Percentiles rank a stretch among this genome's conserved stretches.
These are phyloP conservation scores for Chroicocephalus ridibundus DNA, from an alignment of 2,113 vertebrate species.

Conservation along the genomic window DNA sequence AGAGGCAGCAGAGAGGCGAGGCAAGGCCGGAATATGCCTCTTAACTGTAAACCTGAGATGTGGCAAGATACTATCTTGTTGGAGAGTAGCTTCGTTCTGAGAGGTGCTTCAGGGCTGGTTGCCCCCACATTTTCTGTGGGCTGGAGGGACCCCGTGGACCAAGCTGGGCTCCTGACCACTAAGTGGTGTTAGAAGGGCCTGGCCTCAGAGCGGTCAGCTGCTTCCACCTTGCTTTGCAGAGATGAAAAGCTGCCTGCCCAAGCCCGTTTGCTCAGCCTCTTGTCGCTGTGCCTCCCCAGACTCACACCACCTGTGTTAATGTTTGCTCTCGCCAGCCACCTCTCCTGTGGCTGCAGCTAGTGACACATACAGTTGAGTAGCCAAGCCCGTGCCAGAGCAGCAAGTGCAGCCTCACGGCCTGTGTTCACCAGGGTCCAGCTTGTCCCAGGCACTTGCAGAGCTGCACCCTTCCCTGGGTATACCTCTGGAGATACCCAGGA, in stretches of 20 bases:
- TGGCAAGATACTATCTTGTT: accelerated
- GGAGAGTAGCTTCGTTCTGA: background rate
- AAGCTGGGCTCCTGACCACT: background rate
- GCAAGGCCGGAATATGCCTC: background rate
- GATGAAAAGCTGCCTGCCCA: background rate
- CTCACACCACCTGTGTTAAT: accelerated
- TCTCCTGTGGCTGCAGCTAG: background rate
- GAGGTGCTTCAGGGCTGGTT: background rate
- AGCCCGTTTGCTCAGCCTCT: background rate
- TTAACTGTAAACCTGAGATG: background rate
- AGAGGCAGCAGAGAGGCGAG: background rate
- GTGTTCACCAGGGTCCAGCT: background rate
- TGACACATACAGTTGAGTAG: background rate
- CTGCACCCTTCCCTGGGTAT: background rate
- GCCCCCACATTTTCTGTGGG: background rate
- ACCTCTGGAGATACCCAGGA: background rate
- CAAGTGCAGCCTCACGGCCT: accelerated
- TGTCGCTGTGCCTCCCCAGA: background rate
- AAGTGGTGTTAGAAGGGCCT: background rate
- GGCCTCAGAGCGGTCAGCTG: background rate
- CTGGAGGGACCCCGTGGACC: background rate
- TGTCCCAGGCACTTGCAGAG: background rate
- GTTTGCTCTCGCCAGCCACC: background rate
- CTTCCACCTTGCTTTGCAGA: background rate
- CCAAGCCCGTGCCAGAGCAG: background rate